A percentile compares a stretch with the other conserved stretches of the same genome.
Evolutionary conservation across 37 sponge, comb jelly and placozoan species (phyloP).

Genomic region (Halichondria panicea): DNA sequence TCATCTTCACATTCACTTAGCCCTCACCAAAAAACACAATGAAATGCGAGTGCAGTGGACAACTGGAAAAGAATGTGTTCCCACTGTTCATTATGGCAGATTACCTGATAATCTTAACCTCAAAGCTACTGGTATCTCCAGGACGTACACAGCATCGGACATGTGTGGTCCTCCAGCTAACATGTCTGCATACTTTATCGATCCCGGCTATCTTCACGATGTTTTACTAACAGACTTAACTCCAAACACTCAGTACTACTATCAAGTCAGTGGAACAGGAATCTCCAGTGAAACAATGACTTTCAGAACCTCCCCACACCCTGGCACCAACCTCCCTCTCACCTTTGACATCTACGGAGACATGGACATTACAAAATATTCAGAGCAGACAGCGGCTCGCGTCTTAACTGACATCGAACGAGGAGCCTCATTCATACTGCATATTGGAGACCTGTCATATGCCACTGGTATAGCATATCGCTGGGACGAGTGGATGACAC

Average conservation of each 20-base stretch:
- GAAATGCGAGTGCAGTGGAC: constrained; percentile 70
- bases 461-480: constrained; percentile 44
- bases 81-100: constrained; percentile 44
- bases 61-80: constrained; percentile 11
- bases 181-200: constrained; percentile 1
- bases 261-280: constrained; percentile 27
- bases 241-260: constrained; percentile 39
- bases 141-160: constrained; percentile 47
- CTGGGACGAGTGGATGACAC: constrained; percentile 60
- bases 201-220: constrained; percentile 64
- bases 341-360: constrained; percentile 55
- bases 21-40: constrained; percentile 42
- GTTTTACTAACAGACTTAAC: constrained; percentile 41
- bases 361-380: constrained; percentile 28
- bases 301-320: constrained; percentile 7
- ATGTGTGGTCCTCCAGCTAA: constrained; percentile 67
- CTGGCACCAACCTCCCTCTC: constrained; percentile 13
- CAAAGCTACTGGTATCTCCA: constrained; percentile 36
- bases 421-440: constrained; percentile 31
- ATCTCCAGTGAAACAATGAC: constrained; percentile 28
- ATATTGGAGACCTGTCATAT: constrained; percentile 64
- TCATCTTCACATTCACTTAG: constrained; percentile 62
- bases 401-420: constrained; percentile 15
- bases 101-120: background rate
- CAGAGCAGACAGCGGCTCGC: background rate